Evolutionary conservation across 2,113 vertebrate genomes (phyloP).

Genomic region (Castor canadensis): DNA sequence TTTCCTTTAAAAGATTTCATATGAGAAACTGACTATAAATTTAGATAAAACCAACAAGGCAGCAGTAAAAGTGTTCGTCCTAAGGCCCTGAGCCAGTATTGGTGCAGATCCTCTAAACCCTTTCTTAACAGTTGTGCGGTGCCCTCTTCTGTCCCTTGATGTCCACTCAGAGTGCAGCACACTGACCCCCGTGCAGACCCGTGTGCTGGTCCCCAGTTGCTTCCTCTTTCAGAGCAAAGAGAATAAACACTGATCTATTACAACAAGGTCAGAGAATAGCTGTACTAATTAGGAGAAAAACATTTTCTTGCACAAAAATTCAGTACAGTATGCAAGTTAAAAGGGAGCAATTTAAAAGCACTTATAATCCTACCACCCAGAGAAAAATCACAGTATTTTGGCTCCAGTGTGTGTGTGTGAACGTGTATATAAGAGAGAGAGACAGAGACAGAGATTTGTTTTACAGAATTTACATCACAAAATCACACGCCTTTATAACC

Average conservation of each 20-base stretch:
- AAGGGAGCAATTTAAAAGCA: background rate
- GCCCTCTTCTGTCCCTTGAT: background rate
- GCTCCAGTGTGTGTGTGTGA: background rate
- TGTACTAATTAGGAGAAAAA: background rate
- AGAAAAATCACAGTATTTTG: background rate
- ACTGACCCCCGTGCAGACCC: background rate
- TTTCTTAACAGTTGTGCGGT: background rate
- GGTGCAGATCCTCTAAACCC: background rate
- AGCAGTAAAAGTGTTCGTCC: background rate
- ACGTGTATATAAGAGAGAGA: no score
- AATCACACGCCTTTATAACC: background rate
- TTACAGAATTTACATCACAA: no score
- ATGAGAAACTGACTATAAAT: background rate
- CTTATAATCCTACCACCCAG: background rate
- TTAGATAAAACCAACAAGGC: background rate
- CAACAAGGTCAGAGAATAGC: background rate
- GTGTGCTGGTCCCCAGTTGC: background rate
- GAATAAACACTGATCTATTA: background rate
- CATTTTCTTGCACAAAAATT: background rate
- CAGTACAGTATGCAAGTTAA: background rate
- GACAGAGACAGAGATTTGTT: no score
- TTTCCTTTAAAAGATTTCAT: slow-evolving; percentile 59
- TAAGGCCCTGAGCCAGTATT: background rate
- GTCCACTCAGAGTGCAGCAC: background rate
- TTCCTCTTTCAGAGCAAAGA: background rate